These are phyloP conservation scores for Bradysia coprophila DNA, from an alignment of 1,140 invertebrate genomes.

Conservation along the genomic window DNA sequence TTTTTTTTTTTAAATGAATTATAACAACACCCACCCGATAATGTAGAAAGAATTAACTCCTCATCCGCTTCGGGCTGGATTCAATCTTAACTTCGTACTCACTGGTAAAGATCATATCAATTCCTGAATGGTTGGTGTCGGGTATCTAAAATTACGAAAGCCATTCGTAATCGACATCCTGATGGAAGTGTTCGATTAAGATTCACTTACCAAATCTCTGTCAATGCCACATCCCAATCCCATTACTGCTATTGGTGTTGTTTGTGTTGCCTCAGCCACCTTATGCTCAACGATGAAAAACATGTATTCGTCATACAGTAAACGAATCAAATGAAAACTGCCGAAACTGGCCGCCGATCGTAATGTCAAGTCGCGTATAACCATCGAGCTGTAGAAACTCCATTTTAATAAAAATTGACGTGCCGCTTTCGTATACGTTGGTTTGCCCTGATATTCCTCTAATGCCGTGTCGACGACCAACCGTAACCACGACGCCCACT, in stretches of 20 bases:
- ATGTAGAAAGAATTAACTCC: background rate
- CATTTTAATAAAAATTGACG: slow-evolving; percentile 93
- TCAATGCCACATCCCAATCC: slow-evolving; percentile 5
- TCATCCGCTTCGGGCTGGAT: background rate
- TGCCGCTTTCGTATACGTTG: slow-evolving; percentile 76
- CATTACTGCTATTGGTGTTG: slow-evolving; percentile 91
- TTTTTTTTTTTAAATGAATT: too few species aligned
- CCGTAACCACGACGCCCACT: slow-evolving; percentile 96
- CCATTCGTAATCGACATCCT: too few species aligned
- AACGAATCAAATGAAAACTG: slow-evolving; percentile 93
- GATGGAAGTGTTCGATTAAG: too few species aligned
- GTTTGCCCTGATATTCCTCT: slow-evolving; percentile 68
- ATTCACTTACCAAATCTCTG: too few species aligned
- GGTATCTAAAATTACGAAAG: background rate
- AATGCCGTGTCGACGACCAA: slow-evolving; percentile 74
- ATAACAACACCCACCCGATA: too few species aligned
- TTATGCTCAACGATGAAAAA: slow-evolving; percentile 96
- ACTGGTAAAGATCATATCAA: background rate
- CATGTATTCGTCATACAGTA: slow-evolving; percentile 98
- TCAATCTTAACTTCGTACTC: background rate
- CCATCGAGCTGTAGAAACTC: slow-evolving; percentile 98
- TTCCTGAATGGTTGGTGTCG: background rate
- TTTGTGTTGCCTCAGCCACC: slow-evolving; percentile 75
- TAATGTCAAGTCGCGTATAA: slow-evolving; percentile 86
- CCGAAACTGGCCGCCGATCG: slow-evolving; percentile 95